A percentile compares a stretch with the other conserved stretches of the same genome.
Evolutionary conservation across 2,113 vertebrate species (phyloP).

Genomic region (Lagenorhynchus albirostris): DNA sequence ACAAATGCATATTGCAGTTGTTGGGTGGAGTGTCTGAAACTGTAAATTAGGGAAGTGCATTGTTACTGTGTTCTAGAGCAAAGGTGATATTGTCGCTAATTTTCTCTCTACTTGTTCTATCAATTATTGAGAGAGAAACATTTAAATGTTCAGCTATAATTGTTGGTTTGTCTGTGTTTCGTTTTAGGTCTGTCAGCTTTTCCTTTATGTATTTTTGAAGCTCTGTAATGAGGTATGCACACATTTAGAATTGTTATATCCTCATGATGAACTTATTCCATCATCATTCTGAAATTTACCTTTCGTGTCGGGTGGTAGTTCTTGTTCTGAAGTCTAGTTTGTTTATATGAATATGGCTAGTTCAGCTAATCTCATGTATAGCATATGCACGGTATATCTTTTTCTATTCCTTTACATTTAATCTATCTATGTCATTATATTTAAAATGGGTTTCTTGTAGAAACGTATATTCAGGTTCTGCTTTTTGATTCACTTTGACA

Average conservation of each 20-base stretch:
- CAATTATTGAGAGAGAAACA: neutral
- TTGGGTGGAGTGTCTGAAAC: too few relatives aligned
- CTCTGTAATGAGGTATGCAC: neutral
- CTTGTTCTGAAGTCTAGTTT: neutral
- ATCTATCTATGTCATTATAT: neutral
- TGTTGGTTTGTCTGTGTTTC: neutral
- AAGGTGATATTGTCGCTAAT: neutral
- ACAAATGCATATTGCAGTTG: neutral
- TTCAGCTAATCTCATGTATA: too few relatives aligned
- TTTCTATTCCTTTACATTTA: neutral
- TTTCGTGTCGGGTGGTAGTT: neutral
- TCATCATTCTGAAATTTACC: neutral
- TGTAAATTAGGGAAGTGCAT: too few relatives aligned
- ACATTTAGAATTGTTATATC: neutral
- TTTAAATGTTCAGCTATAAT: neutral
- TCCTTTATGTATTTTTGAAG: neutral
- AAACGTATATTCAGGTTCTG: neutral
- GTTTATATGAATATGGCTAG: neutral
- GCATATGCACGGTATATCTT: rapidly evolving
- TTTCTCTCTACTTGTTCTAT: neutral
- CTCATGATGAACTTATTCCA: neutral
- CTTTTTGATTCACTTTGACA: neutral
- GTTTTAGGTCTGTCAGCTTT: neutral
- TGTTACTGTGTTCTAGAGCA: neutral
- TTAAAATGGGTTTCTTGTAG: neutral